Base-by-base conservation (phyloP, 1,140 invertebrate genomes). In the Drosophila ficusphila region DNA sequence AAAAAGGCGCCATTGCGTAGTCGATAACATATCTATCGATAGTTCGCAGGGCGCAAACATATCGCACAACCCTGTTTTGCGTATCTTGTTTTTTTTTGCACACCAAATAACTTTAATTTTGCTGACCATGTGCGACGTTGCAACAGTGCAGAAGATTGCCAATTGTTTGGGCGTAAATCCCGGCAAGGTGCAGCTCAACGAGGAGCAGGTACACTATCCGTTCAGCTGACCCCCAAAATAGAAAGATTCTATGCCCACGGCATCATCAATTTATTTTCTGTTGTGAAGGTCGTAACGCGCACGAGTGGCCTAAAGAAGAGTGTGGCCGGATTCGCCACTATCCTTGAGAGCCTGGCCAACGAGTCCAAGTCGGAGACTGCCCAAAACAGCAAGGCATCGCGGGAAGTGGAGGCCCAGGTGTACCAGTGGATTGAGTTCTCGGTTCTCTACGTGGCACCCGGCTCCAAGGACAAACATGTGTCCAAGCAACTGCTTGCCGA, bases 361-460 rank as follows among this genome's bases (percentile, higher is more conserved):
- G 90, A 82, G 53, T 93, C 93, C 0, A 92, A 93, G 52, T 89
- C 89, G 9, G 81, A 91, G 14, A 89, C 72, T 1, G 89, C 85
- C 1, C 53, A 71, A 12, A 91, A 91, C 42, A 90, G 83, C 65
- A 62, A 23, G 38, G 61, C 36, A 0, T 57, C 76, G 3, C 19
- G 72, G 12, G 90, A 91, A 39, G 78, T 86, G 2, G 61, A 90
- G 47, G 85, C 76, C 1, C 78, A 90, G 56, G 86, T 91, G 3
- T 89, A 90, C 25, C 93, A 94, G 52, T 93, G 93, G 93, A 77
- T 93, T 14, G 93, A 94, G 69, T 94, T 93, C 78, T 90, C 92
- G 0, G 86, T 92, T 3, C 67, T 93, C 9, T 93, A 92, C 71
- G 79, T 93, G 7, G 92, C 92, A 78, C 92, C 92, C 54, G 92